Evolutionary conservation across 2,888 invertebrate species (phyloP).

Genomic region (Entomobrya multifasciata): DNA sequence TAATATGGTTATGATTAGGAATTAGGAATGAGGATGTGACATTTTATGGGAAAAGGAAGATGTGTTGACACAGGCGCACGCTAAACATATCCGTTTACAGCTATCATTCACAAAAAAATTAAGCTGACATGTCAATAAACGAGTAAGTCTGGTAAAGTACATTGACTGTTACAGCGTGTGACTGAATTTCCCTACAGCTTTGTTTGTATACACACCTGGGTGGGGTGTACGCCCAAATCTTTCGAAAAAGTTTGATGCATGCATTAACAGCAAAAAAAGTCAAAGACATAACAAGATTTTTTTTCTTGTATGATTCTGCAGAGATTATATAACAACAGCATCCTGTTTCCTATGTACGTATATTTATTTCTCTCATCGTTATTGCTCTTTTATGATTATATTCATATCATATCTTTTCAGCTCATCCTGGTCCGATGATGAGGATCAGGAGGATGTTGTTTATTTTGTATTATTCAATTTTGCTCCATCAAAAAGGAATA

Average conservation of each 20-base stretch:
- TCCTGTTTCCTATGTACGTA: constrained; percentile 52
- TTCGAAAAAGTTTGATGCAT: too few relatives aligned
- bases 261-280: not conserved
- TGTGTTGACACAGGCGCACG: too few relatives aligned
- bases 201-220: not conserved
- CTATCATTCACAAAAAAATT: too few relatives aligned
- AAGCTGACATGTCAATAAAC: too few relatives aligned
- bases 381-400: not conserved
- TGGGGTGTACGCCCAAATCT: not conserved
- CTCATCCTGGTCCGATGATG: not conserved
- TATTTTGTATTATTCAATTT: not conserved
- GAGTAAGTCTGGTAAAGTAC: too few relatives aligned
- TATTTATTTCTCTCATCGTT: not conserved
- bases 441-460: too few relatives aligned
- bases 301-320: not conserved
- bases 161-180: not conserved
- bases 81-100: too few relatives aligned
- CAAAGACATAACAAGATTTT: too few relatives aligned
- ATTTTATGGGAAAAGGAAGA: not conserved
- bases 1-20: not conserved
- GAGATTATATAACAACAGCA: constrained; percentile 33
- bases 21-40: not conserved
- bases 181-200: not conserved
- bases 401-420: not conserved
- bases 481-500: not conserved